Evolutionary conservation across 2,888 invertebrate species (phyloP), one percentile per base, ranked within the genome.

Genomic region (Anarsia innoxiella): DNA sequence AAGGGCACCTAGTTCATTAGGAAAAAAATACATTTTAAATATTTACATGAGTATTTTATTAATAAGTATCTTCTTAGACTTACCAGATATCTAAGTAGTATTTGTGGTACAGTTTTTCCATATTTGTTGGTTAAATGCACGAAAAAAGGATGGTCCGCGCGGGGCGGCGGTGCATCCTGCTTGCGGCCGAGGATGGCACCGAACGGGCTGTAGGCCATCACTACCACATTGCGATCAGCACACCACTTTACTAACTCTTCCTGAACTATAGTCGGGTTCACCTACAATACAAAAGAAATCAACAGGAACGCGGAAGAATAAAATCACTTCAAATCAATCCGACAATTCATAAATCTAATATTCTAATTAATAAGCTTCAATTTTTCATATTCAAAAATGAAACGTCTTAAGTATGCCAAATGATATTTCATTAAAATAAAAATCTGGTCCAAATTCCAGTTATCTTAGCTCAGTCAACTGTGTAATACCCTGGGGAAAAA

Each of bases 201-300:
- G 34, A 95, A 85, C 0, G 93, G 93, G 46, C 90, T 90, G 64
- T 92, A 95, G 0, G 84, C 93, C 66, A 86, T 91, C 46, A 95
- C 67, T 4, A 87, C 75, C 14, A 96, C 89, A 5, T 80, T 87
- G 27, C 87, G 87, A n/a, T 88, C 72, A 27, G 86, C 86, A 60
- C 94, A 92, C 67, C 90, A 94, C 15, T 89, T 77, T 3, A 89
- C 88, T 40, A 94, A 60, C 53, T 90, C 89, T 34, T 87, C 86
- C 59, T 94, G 91, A 45, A 88, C 90, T 45, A 93, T 79, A 39
- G 91, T 90, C 3, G 93, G 91, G 56, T 93, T 91, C 0, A 92
- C 91, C 71, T 93, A 88, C n/a, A n/a, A n/a, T n/a, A n/a, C n/a
- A n/a, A n/a, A n/a, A n/a, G n/a, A n/a, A n/a, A n/a, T n/a, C n/a